Evolutionary conservation across 30 jellyfish, hydroid and myxozoan genomes (phyloP).

Genomic region (Cassiopea xamachana): DNA sequence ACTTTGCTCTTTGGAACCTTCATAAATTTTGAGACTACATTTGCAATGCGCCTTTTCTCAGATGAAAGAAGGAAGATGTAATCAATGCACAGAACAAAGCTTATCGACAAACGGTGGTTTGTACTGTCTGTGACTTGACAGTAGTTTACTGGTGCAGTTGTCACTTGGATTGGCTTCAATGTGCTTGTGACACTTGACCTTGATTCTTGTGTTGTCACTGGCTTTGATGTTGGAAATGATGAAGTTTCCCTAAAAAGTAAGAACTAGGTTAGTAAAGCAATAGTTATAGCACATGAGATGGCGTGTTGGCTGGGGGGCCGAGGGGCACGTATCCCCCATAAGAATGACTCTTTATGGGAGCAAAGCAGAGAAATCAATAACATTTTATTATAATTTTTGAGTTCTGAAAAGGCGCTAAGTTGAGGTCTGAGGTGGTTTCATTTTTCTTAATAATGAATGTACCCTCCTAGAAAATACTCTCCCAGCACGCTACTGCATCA

Average conservation of each 20-base stretch:
- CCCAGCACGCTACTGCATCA: too few species aligned
- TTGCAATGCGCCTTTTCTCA: constrained; percentile 34
- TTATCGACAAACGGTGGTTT: constrained; percentile 32
- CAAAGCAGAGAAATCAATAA: too few species aligned
- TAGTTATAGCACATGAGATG: background rate
- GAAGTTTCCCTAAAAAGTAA: background rate
- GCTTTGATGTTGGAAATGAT: constrained; percentile 47
- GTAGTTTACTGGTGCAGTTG: constrained; percentile 25
- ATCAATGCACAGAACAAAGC: constrained; percentile 52
- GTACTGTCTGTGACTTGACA: constrained; percentile 23
- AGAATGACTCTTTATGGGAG: too few species aligned
- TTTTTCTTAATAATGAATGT: too few species aligned
- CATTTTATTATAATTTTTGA: too few species aligned
- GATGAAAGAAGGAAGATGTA: constrained; percentile 20
- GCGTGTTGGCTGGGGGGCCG: too few species aligned
- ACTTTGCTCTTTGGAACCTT: constrained; percentile 16
- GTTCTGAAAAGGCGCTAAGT: too few species aligned
- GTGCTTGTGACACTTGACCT: constrained; percentile 8
- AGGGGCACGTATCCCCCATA: too few species aligned
- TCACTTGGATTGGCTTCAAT: constrained; percentile 1
- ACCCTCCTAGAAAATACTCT: too few species aligned
- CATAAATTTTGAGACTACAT: constrained; percentile 33
- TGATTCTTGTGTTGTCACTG: constrained; percentile 29
- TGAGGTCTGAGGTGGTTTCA: too few species aligned
- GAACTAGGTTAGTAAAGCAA: background rate